Evolutionary conservation across 2,888 invertebrate species (phyloP).

Genomic region (Perithous albicinctus): DNA sequence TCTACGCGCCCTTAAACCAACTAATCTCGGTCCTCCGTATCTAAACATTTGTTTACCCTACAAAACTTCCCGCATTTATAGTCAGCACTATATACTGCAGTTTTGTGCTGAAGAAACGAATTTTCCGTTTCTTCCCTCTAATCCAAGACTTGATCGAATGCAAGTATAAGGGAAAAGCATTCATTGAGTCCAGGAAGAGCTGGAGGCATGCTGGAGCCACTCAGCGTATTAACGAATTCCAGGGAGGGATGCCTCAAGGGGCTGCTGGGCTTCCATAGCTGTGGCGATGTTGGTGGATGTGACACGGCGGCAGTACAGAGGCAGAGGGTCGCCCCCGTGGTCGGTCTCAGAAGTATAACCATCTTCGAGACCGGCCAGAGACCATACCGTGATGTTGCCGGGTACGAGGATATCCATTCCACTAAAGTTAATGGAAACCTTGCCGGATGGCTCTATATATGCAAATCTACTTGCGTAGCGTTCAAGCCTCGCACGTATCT

Average conservation of each 20-base stretch:
- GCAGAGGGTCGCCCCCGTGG: slow-evolving; percentile 31
- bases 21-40: too few relatives aligned
- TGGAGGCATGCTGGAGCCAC: slow-evolving; percentile 50
- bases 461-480: slow-evolving; percentile 67
- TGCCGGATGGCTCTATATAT: slow-evolving; percentile 69
- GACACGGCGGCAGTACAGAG: slow-evolving; percentile 19
- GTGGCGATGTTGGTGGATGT: slow-evolving; percentile 41
- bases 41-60: neutral
- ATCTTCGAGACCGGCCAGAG: slow-evolving; percentile 53
- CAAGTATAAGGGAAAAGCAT: slow-evolving; percentile 25
- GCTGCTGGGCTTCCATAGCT: slow-evolving; percentile 30
- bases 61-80: neutral
- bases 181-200: slow-evolving; percentile 21
- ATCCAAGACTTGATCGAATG: slow-evolving; percentile 1
- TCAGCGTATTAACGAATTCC: slow-evolving; percentile 65
- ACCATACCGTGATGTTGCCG: slow-evolving; percentile 18
- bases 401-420: slow-evolving; percentile 32
- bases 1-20: too few relatives aligned
- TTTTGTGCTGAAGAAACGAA: slow-evolving; percentile 17
- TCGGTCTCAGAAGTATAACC: slow-evolving; percentile 63
- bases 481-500: slow-evolving; percentile 26
- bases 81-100: slow-evolving; percentile 1
- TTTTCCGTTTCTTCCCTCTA: slow-evolving; percentile 9
- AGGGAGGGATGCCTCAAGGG: slow-evolving; percentile 58
- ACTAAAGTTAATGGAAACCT: slow-evolving; percentile 70